These are phyloP conservation scores for Tiliqua scincoides DNA, from an alignment of 2,113 vertebrate species.

Conservation along the genomic window DNA sequence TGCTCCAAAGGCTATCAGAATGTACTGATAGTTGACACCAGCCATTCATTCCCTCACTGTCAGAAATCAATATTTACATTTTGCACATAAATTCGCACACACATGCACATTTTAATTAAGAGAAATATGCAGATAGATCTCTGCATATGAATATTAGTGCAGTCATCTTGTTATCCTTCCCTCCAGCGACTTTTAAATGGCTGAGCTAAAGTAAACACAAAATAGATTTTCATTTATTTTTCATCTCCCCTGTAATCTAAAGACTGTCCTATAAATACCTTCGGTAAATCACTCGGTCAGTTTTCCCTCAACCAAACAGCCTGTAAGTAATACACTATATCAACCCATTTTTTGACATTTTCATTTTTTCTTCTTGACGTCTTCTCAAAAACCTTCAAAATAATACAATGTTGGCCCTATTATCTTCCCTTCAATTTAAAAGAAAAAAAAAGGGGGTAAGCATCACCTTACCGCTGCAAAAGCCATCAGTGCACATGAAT, in stretches of 20 bases:
- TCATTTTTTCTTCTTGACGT: slow-evolving; percentile 79
- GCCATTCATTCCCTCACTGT: background rate
- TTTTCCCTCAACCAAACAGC: slow-evolving; percentile 75
- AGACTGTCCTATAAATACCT: slow-evolving; percentile 75
- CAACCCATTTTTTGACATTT: slow-evolving; percentile 77
- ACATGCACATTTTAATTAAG: slow-evolving; percentile 47
- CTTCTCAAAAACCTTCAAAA: slow-evolving; percentile 70
- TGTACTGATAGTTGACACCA: background rate
- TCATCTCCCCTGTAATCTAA: slow-evolving; percentile 77
- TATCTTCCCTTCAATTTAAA: slow-evolving; percentile 68
- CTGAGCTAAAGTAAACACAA: slow-evolving; percentile 74
- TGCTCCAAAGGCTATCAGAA: background rate
- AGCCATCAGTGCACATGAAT: slow-evolving; percentile 46
- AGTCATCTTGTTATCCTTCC: slow-evolving; percentile 61
- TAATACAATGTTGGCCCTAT: slow-evolving; percentile 72
- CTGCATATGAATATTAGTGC: slow-evolving; percentile 62
- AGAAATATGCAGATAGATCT: slow-evolving; percentile 55
- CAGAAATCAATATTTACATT: slow-evolving; percentile 2
- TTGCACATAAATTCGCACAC: background rate
- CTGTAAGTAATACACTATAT: slow-evolving; percentile 78
- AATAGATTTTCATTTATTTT: slow-evolving; percentile 80
- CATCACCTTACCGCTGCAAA: slow-evolving; percentile 31
- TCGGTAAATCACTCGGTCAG: slow-evolving; percentile 81
- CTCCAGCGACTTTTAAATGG: slow-evolving; percentile 72
- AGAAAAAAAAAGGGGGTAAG: slow-evolving; percentile 22